Evolutionary conservation across 2,888 invertebrate genomes (phyloP), one percentile per base, ranked within the genome.

Genomic region (Thereva nobilitata): DNA sequence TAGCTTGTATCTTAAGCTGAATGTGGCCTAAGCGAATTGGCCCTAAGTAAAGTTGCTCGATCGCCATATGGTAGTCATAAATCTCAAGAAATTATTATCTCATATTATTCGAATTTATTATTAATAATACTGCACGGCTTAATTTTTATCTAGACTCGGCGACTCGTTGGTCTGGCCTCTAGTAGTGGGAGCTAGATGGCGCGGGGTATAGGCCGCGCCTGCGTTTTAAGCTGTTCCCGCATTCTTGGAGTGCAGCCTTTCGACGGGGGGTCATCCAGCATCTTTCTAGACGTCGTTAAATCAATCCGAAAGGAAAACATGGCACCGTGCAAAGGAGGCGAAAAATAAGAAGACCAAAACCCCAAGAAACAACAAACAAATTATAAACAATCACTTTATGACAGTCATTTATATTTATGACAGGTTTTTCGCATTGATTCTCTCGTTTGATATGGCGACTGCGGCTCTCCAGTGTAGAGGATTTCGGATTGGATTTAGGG

Each of bases 381-480:
- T 64, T 64, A 64, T 64, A 64, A 64, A 64, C 64, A 64, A 64
- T 64, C 64, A 64, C 40, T 64, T 64, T 64, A 64, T 64, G 64
- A 64, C 64, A 64, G 53, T 64, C 53, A 64, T 64, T 64, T 64
- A 64, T 64, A 64, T 64, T 64, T 64, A 64, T 64, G 64, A 54
- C 64, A 40, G 64, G 12, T 64, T 44, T 64, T 52, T 42, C 9
- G 53, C 53, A 42, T 44, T 38, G 54, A 55, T 64, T 64, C 23
- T 23, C 23, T 23, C 23, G 23, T 23, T 23, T 23, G 23, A 23
- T 47, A 35, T 47, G 45, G 23, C 61, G 37, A 38, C 12, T 10
- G 38, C 38, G 38, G 38, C 47, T 23, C 23, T 1, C 23, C 23
- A 23, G 23, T 23, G 23, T 2, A 23, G 23, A 23, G 23, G 23